Conservation (phyloP, 2,888 invertebrate species). For the Tenthredo livida region DNA sequence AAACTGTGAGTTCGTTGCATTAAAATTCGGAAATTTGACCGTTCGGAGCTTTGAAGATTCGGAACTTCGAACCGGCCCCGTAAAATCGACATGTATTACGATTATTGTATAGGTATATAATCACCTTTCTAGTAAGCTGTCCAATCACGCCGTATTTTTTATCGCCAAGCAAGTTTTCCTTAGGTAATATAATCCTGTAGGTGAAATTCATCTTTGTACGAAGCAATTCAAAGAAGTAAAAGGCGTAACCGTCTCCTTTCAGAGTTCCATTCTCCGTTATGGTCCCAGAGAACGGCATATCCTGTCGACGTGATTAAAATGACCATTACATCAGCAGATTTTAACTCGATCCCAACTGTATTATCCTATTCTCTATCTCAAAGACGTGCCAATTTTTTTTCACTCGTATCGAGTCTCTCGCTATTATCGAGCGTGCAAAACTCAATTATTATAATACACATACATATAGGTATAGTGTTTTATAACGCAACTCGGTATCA, state of each 20-base stretch:
- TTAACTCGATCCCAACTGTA: neutral
- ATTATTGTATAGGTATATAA: conserved; percentile 50
- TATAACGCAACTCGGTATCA: neutral
- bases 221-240: conserved; percentile 85
- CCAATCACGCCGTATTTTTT: conserved; percentile 82
- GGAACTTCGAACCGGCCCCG: too few species aligned
- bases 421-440: too few species aligned
- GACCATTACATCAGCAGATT: neutral
- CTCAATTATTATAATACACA: too few species aligned
- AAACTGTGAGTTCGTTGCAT: too few species aligned
- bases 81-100: neutral
- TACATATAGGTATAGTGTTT: neutral
- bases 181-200: conserved; percentile 85
- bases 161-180: conserved; percentile 82
- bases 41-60: too few species aligned
- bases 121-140: conserved; percentile 82
- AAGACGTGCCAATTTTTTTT: neutral
- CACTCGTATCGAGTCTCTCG: neutral
- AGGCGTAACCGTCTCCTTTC: conserved; percentile 86
- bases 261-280: conserved; percentile 79
- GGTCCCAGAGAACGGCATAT: conserved; percentile 74
- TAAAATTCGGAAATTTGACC: too few species aligned
- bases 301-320: conserved; percentile 61
- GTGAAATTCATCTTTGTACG: conserved; percentile 86
- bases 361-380: neutral